Conservation (phyloP, 2,797 vertebrate species). For the Clamator glandarius region DNA sequence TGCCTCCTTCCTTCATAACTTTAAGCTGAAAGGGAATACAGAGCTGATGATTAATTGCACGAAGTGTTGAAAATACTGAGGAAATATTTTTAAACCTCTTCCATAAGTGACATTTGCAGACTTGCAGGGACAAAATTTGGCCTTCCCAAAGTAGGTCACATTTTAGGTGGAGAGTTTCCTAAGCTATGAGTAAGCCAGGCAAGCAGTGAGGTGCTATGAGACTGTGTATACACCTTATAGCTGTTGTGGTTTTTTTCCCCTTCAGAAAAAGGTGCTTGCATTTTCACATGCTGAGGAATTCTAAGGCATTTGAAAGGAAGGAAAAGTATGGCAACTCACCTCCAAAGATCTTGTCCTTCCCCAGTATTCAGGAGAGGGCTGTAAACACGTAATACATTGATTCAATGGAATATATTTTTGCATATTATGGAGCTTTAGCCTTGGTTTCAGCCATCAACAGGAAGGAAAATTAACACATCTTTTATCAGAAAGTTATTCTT, state of each 20-base stretch:
- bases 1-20: neutral
- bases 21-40: neutral
- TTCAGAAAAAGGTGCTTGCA: neutral
- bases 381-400: neutral
- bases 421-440: neutral
- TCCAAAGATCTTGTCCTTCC: neutral
- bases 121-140: neutral
- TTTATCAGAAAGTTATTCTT: neutral
- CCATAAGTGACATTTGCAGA: neutral
- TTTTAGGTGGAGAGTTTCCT: neutral
- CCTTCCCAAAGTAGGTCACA: neutral
- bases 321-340: neutral
- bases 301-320: neutral
- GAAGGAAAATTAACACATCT: neutral
- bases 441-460: neutral
- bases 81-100: neutral
- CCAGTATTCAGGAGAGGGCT: neutral
- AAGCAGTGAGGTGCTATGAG: neutral
- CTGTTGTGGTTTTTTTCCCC: neutral
- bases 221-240: neutral
- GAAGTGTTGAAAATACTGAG: neutral
- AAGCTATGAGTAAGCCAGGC: neutral
- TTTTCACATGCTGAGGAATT: neutral
- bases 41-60: neutral
- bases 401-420: neutral